These are phyloP conservation scores for Lobophora halterata DNA, from an alignment of 2,888 invertebrate species.

Conservation along the genomic window DNA sequence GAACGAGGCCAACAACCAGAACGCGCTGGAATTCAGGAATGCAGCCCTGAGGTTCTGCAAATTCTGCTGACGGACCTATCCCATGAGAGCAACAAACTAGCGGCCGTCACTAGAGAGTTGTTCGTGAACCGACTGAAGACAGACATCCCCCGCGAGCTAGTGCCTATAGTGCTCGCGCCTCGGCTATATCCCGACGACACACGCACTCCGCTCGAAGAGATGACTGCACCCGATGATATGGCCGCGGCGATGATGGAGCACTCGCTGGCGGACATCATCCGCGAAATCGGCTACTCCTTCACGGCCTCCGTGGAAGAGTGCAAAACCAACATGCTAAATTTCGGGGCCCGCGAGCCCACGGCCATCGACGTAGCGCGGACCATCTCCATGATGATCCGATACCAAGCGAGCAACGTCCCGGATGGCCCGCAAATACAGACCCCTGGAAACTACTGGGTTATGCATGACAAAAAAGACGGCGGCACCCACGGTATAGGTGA, in stretches of 20 bases:
- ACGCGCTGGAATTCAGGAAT: slow-evolving; percentile 93
- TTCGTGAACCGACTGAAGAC: slow-evolving; percentile 90
- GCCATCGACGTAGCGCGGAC: slow-evolving; percentile 92
- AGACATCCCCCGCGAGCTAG: slow-evolving; percentile 93
- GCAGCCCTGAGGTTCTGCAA: slow-evolving; percentile 93
- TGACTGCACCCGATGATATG: slow-evolving; percentile 83
- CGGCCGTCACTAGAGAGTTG: slow-evolving; percentile 87
- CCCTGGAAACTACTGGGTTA: slow-evolving; percentile 84
- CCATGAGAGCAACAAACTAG: slow-evolving; percentile 84
- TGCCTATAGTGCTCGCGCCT: slow-evolving; percentile 94
- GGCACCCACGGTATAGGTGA: slow-evolving; percentile 76
- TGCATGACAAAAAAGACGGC: slow-evolving; percentile 79
- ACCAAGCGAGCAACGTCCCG: slow-evolving; percentile 81
- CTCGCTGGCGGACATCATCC: slow-evolving; percentile 92
- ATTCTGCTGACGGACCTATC: slow-evolving; percentile 85
- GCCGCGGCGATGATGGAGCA: slow-evolving; percentile 85
- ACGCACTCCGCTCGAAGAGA: slow-evolving; percentile 82
- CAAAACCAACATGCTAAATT: slow-evolving; percentile 89
- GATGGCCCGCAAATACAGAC: slow-evolving; percentile 86
- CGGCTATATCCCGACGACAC: slow-evolving; percentile 91
- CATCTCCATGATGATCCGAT: slow-evolving; percentile 92
- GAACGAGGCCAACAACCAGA: slow-evolving; percentile 84
- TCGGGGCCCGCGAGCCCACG: slow-evolving; percentile 90
- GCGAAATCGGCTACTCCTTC: slow-evolving; percentile 95
- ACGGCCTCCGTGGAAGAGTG: slow-evolving; percentile 93